Evolutionary conservation across 2,113 vertebrate species (phyloP).

Genomic region (Lucifuga dentata): DNA sequence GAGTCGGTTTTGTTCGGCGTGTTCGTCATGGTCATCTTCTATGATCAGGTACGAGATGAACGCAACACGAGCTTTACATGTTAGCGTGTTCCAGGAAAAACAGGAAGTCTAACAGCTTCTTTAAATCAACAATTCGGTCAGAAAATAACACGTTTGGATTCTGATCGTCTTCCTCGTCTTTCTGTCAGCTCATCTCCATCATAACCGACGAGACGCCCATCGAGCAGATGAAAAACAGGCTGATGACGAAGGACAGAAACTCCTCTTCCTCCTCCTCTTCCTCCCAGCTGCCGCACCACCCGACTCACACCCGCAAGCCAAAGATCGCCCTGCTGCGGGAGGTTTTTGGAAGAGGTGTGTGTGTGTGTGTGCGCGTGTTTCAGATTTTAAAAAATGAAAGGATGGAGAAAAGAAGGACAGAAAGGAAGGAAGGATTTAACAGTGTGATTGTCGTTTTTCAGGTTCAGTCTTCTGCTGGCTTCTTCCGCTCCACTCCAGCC

Average conservation of each 20-base stretch:
- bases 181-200: constrained; percentile 82
- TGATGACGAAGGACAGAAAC: constrained; percentile 79
- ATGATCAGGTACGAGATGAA: constrained; percentile 87
- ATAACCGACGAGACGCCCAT: constrained; percentile 85
- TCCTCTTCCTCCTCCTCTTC: constrained; percentile 46
- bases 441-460: constrained; percentile 35
- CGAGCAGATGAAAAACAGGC: constrained; percentile 84
- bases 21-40: constrained; percentile 87
- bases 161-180: background rate
- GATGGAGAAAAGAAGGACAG: no score
- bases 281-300: constrained; percentile 65
- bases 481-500: constrained; percentile 83
- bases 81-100: no score
- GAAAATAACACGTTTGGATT: no score
- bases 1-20: constrained; percentile 87
- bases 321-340: constrained; percentile 84
- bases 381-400: no score
- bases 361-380: background rate
- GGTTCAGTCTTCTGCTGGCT: constrained; percentile 86
- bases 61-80: no score
- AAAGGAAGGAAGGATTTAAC: background rate
- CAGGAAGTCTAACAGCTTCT: no score
- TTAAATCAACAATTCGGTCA: no score
- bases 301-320: constrained; percentile 81
- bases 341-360: constrained; percentile 85